Conservation (phyloP, 1,140 invertebrate species). For the Ylistrum balloti region DNA sequence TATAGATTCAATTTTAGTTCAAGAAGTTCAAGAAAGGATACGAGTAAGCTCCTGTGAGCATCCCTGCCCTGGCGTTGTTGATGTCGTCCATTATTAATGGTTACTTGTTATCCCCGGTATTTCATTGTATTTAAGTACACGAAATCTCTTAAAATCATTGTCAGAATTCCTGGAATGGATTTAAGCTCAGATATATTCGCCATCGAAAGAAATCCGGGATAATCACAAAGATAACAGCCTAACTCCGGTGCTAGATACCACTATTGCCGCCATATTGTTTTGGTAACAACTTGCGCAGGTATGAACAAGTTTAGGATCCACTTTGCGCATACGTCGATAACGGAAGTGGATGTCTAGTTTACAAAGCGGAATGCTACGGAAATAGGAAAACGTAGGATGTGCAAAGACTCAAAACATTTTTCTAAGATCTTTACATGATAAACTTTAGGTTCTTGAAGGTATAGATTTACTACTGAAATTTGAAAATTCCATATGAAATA, state of each 20-base stretch:
- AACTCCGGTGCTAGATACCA: constrained; percentile 24
- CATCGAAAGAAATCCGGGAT: neutral
- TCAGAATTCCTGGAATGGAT: neutral
- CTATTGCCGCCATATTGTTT: constrained; percentile 75
- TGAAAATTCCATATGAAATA: too few relatives aligned
- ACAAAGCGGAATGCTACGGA: neutral
- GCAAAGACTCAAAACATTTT: too few relatives aligned
- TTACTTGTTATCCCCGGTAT: neutral
- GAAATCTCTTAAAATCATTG: neutral
- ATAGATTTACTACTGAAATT: too few relatives aligned
- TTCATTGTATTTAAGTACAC: neutral
- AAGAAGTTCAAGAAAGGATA: constrained; percentile 74
- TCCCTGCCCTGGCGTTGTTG: constrained; percentile 53
- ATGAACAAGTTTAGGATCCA: constrained; percentile 50
- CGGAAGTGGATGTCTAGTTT: neutral
- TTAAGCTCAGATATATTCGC: constrained; percentile 36
- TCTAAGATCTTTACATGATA: too few relatives aligned
- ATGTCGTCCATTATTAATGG: neutral
- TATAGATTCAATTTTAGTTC: too few relatives aligned
- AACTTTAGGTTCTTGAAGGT: too few relatives aligned
- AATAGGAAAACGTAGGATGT: too few relatives aligned
- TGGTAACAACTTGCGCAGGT: constrained; percentile 75
- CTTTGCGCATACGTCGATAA: neutral
- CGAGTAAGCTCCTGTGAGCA: constrained; percentile 76
- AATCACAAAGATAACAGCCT: constrained; percentile 44